Conservation (phyloP, 2,888 invertebrate genomes). For the Agriopis aurantiaria region DNA sequence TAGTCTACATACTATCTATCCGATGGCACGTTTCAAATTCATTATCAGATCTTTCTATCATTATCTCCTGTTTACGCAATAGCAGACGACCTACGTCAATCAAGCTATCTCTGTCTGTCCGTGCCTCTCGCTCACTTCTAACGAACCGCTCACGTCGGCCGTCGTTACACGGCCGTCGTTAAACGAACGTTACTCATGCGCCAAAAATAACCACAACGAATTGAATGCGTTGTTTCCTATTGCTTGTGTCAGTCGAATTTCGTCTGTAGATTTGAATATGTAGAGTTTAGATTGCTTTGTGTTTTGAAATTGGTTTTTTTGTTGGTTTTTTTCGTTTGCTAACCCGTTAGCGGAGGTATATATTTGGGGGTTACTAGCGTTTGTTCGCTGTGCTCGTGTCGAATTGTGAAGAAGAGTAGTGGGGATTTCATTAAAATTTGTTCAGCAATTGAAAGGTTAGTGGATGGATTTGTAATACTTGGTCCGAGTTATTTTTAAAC, state of each 20-base stretch:
- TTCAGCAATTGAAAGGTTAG: constrained; percentile 21
- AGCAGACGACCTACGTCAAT: constrained; percentile 9
- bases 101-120: constrained; percentile 12
- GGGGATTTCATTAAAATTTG: constrained; percentile 4
- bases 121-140: constrained; percentile 21
- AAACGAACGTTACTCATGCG: constrained; percentile 34
- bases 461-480: background rate
- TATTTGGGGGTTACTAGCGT: constrained; percentile 12
- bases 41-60: constrained; percentile 8
- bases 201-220: constrained; percentile 32
- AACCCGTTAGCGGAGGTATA: constrained; percentile 29
- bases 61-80: constrained; percentile 5
- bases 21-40: constrained; percentile 14
- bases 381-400: constrained; percentile 21
- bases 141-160: constrained; percentile 9
- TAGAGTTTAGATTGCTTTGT: constrained; percentile 22
- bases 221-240: constrained; percentile 24
- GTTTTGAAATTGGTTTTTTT: constrained; percentile 7
- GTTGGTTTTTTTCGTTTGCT: constrained; percentile 3
- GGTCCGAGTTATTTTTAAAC: background rate
- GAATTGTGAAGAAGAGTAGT: background rate
- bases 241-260: constrained; percentile 13
- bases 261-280: background rate
- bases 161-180: constrained; percentile 30
- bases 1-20: background rate